Evolutionary conservation across 2,113 vertebrate species (phyloP).

Genomic region (Acrocephalus arundinaceus): DNA sequence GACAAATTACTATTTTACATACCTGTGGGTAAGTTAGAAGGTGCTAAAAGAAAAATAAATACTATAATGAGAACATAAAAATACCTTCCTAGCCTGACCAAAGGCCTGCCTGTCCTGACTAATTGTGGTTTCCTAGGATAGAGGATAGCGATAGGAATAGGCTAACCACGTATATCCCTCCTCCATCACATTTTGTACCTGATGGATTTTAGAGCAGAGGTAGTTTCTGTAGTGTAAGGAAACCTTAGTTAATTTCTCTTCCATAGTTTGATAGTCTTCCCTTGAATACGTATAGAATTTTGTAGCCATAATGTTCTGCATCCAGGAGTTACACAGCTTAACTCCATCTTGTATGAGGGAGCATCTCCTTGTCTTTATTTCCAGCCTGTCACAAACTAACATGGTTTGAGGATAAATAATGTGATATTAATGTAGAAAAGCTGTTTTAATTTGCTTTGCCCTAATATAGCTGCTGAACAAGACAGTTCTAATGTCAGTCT

Average conservation of each 20-base stretch:
- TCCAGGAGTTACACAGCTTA: not conserved
- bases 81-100: not conserved
- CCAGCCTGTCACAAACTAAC: not conserved
- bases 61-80: not conserved
- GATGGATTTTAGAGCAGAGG: not conserved
- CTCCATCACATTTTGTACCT: not conserved
- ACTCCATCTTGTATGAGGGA: not conserved
- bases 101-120: not conserved
- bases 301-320: not conserved
- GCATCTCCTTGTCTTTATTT: not conserved
- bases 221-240: not conserved
- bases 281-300: not conserved
- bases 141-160: not conserved
- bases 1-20: not conserved
- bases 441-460: not conserved
- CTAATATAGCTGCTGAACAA: not conserved
- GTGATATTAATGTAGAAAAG: not conserved
- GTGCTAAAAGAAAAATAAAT: not conserved
- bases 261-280: not conserved
- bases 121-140: not conserved
- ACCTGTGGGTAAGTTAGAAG: not conserved
- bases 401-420: not conserved
- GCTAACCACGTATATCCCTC: not conserved
- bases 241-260: not conserved
- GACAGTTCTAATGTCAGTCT: not conserved